phyloP scores from a whole-genome alignment of 2,888 invertebrate species.

The Diaprepes abbreviatus region DNA sequence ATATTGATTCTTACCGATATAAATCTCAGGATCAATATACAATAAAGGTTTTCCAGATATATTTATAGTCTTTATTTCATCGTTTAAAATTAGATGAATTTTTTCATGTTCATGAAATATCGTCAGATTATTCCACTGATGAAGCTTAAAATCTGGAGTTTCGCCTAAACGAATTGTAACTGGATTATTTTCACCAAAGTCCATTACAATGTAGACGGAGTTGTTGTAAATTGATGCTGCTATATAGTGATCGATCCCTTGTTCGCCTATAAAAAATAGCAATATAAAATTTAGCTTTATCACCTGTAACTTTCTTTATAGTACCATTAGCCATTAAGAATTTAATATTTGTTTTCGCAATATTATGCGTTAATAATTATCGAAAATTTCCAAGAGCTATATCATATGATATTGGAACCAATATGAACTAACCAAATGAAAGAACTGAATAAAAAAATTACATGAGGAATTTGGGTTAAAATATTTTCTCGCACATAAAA shows the following conservation, averaged over 20 bases:
- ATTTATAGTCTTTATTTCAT: conserved; percentile 78
- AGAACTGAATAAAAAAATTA: too few species aligned
- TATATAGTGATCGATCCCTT: conserved; percentile 90
- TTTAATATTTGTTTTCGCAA: too few species aligned
- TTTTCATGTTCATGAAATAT: conserved; percentile 83
- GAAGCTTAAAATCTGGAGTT: conserved; percentile 76
- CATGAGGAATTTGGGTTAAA: too few species aligned
- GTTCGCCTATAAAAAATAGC: conserved; percentile 76
- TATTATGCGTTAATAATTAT: too few species aligned
- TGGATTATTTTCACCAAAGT: conserved; percentile 87
- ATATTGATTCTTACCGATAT: conserved; percentile 78
- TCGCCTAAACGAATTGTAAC: conserved; percentile 75
- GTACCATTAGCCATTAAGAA: too few species aligned
- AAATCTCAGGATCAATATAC: conserved; percentile 94
- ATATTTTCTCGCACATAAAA: too few species aligned
- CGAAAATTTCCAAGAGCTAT: too few species aligned
- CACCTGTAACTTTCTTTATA: too few species aligned
- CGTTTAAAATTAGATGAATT: conserved; percentile 83
- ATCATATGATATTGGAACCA: too few species aligned
- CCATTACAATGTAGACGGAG: conserved; percentile 87
- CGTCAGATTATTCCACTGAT: conserved; percentile 90
- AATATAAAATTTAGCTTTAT: too few species aligned
- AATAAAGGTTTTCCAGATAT: conserved; percentile 81
- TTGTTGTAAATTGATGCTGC: conserved; percentile 88
- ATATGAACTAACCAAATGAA: too few species aligned